Evolutionary conservation across 2,888 invertebrate genomes (phyloP).

Genomic region (Zeuzera pyrina): DNA sequence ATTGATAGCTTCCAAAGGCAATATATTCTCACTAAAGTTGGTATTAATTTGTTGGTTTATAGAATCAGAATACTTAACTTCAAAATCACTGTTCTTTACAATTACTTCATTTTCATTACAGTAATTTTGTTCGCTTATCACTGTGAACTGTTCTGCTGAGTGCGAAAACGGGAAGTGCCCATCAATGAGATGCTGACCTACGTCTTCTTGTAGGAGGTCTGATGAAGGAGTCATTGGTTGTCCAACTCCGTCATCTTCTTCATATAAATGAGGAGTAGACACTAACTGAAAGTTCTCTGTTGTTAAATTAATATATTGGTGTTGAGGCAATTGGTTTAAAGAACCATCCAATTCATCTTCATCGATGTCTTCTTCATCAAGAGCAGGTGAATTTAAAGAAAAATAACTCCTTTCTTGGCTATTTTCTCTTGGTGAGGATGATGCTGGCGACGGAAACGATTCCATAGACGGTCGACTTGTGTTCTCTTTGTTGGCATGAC

Average conservation of each 20-base stretch:
- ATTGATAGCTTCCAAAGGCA: constrained; percentile 42
- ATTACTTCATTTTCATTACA: constrained; percentile 54
- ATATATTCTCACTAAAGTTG: constrained; percentile 29
- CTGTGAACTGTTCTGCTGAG: constrained; percentile 64
- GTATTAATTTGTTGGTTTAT: constrained; percentile 44
- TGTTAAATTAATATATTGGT: constrained; percentile 74
- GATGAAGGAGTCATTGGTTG: constrained; percentile 69
- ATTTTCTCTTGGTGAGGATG: constrained; percentile 64
- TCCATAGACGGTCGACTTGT: constrained; percentile 50
- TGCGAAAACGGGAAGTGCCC: constrained; percentile 65
- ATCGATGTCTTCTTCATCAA: constrained; percentile 60
- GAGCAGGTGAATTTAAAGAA: constrained; percentile 54
- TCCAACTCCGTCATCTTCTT: constrained; percentile 74
- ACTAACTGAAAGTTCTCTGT: constrained; percentile 77
- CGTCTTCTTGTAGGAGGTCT: constrained; percentile 62
- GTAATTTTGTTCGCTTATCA: constrained; percentile 61
- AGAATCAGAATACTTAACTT: constrained; percentile 63
- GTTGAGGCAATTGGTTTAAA: constrained; percentile 58
- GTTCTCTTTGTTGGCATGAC: constrained; percentile 72
- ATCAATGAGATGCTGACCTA: constrained; percentile 62
- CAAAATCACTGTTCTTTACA: constrained; percentile 50
- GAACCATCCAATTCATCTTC: constrained; percentile 61
- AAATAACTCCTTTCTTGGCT: constrained; percentile 68
- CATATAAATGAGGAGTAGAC: constrained; percentile 70
- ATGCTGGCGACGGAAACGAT: constrained; percentile 66